Evolutionary conservation across 1,140 invertebrate genomes (phyloP), one percentile per base, ranked within the genome.

Genomic region (Chironomus striatipennis): DNA sequence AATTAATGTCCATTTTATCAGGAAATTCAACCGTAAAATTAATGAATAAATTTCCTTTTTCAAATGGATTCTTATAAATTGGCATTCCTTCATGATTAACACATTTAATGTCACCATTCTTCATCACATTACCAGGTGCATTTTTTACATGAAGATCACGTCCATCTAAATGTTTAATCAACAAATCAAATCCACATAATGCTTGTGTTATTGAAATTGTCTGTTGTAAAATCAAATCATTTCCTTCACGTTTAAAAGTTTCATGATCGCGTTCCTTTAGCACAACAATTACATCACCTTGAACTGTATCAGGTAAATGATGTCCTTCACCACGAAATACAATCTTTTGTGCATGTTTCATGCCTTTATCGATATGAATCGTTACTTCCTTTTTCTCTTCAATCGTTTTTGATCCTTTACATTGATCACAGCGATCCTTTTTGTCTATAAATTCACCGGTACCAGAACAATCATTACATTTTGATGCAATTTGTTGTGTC

Each of bases 31-130:
- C 89, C 79, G 88, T 87, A 84, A 97, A 97, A 78, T 91, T 89
- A 74, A 98, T 88, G 79, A 93, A 93, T n/a, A 98, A 83, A 81
- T 93, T 90, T 57, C 96, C 96, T 79, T 90, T 91, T 76, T 94
- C 90, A 80, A 92, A 91, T 47, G 92, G 90, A 82, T 93, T 90
- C 78, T 90, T 90, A 78, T 91, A 90, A 8, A 87, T 84, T 0
- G 96, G 96, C 96, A 98, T 98, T 6, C 96, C 96, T 84, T 97
- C 94, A 24, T 88, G 89, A 75, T 87, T 84, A 65, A 98, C 87
- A 76, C 89, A 88, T 82, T 94, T 95, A 1, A 93, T 81, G 76
- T 91, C 90, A 77, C 93, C 93, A 76, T 91, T 90, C 77, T 89
- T 88, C 75, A 94, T 88, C 8, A 94, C 87, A 75, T 90, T 85